Evolutionary conservation across 1,140 invertebrate species (phyloP), one percentile per base, ranked within the genome.

Genomic region (Philotrypesis tridentata): DNA sequence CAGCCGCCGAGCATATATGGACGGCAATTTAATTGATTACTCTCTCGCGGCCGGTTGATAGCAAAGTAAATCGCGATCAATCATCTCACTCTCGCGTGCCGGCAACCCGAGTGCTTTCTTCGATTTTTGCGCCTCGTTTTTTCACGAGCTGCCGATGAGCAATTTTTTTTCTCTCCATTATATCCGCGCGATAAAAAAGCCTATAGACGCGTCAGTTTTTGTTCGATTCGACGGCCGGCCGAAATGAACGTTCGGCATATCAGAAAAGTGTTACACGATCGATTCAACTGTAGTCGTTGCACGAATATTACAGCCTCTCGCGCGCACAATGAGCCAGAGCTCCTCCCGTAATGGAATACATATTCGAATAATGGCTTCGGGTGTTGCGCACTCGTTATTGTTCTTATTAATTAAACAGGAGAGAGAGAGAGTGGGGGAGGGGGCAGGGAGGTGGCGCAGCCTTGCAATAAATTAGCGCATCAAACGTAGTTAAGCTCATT

Each of bases 401-500:
- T 73, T 31, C 43, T 73, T 55, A 27, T 29, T 73, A 73, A 73
- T 73, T 31, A 73, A 55, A 73, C 25, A 3, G 1, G 48, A n/a
- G n/a, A n/a, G n/a, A n/a, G n/a, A n/a, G n/a, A n/a, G n/a, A n/a
- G n/a, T n/a, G n/a, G n/a, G n/a, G n/a, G n/a, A n/a, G n/a, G n/a
- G n/a, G n/a, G n/a, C n/a, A n/a, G n/a, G n/a, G n/a, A n/a, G n/a
- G n/a, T n/a, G n/a, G n/a, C n/a, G n/a, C n/a, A n/a, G 17, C 1
- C 48, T 17, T 1, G 43, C 43, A 17, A 73, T 73, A 60, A 73
- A 73, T 48, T 73, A 29, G 12, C 33, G 40, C 23, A 21, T 55
- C 40, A 55, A 73, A 55, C 48, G n/a, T 73, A 73, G 40, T 73
- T 31, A n/a, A 60, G 71, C 43, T 31, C 71, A 55, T 72, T 72